Evolutionary conservation across 2,797 vertebrate genomes (phyloP), one percentile per base, ranked within the genome.

Genomic region (Hoplostethus mediterraneus): DNA sequence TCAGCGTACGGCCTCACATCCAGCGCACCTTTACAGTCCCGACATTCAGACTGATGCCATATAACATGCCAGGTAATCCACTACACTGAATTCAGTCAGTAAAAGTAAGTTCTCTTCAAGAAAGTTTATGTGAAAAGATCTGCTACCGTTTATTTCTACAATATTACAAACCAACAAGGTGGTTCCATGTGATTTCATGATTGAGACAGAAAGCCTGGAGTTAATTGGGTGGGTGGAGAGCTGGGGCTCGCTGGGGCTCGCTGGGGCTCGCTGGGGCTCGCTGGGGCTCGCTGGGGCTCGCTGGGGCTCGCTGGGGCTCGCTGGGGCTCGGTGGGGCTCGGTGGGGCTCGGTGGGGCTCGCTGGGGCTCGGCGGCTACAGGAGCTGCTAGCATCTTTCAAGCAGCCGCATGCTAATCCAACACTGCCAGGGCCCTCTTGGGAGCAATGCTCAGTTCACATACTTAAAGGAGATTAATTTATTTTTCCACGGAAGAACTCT

Each of bases 381-480:
- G 59, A 63, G 60, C 63, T 45, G 30, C 59, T 16, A 57, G 63
- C 58, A 67, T 67, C 65, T 61, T 79, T 79, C 60, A 83, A 75
- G 73, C 42, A 54, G 77, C 62, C 68, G 67, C 69, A 71, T 75
- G 74, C 71, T 87, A 85, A 91, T 89, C 71, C 65, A 54, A 49
- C 55, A 64, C 57, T 9, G 47, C 51, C 48, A 44, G 25, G 38
- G 53, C 71, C 71, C 85, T 84, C 81, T 40, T 38, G 74, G 67
- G 85, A 84, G 78, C 68, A 71, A 84, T 55, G 38, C 38, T 80
- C 63, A 60, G 69, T 86, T 85, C 48, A 75, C 86, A 81, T 76
- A 74, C 73, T 84, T 90, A 84, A 85, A 89, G 78, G 77, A 91
- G 89, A 93, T 93, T 84, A 65, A 90, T 92, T 90, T 55, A 33